Evolutionary conservation across 2,113 vertebrate genomes (phyloP).

Genomic region (Danio rerio): GRCz12tu NC_133179.1:14371001-14371500

Average conservation of each 20-base stretch:
- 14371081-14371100: constrained; percentile 38
- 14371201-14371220: constrained; percentile 36
- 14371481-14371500: constrained; percentile 2
- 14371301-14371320: constrained; percentile 33
- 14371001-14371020: not conserved
- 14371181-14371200: constrained; percentile 48
- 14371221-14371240: constrained; percentile 29
- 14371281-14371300: not conserved
- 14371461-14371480: not conserved
- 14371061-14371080: not conserved
- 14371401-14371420: constrained; percentile 50
- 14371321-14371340: constrained; percentile 56
- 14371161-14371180: constrained; percentile 50
- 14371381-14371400: constrained; percentile 55
- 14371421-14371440: constrained; percentile 69
- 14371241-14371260: constrained; percentile 51
- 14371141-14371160: constrained; percentile 34
- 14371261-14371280: constrained; percentile 43
- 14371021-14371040: constrained; percentile 38
- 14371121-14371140: constrained; percentile 28
- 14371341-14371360: constrained; percentile 25
- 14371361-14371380: constrained; percentile 52
- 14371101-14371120: not conserved
- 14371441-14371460: constrained; percentile 8
- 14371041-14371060: constrained; percentile 16